Conservation (phyloP, 2,797 vertebrate species). For the Chiroxiphia lanceolata region DNA sequence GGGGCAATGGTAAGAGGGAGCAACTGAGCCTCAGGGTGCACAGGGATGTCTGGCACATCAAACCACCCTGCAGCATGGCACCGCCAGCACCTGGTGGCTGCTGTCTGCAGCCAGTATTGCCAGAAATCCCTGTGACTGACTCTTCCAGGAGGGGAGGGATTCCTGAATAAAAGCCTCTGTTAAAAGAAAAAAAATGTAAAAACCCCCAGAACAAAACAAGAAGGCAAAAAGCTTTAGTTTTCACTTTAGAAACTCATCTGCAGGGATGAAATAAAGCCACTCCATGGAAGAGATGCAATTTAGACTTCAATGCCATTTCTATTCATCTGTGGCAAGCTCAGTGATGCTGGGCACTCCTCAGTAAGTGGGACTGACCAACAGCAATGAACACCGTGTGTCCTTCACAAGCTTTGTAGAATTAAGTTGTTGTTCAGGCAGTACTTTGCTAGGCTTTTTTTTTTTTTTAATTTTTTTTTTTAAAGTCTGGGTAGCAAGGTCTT, state of each 20-base stretch:
- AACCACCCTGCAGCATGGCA: neutral
- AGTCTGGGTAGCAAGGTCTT: neutral
- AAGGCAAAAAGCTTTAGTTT: neutral
- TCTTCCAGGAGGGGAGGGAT: neutral
- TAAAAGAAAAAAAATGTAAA: neutral
- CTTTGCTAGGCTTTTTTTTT: neutral
- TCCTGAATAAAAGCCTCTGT: neutral
- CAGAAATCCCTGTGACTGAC: neutral
- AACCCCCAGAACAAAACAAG: neutral
- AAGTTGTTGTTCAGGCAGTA: neutral
- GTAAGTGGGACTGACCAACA: neutral
- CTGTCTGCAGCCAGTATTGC: fast-evolving
- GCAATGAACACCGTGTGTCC: neutral
- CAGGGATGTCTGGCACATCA: neutral
- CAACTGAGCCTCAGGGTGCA: neutral
- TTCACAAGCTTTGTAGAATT: neutral
- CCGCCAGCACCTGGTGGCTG: neutral
- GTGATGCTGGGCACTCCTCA: neutral
- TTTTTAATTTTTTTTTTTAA: too few relatives aligned
- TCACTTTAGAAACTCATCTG: neutral
- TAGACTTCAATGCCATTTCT: neutral
- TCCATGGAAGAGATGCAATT: neutral
- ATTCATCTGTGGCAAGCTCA: neutral
- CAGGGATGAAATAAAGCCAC: neutral
- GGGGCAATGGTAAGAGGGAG: neutral